phyloP scores from a whole-genome alignment of 2,797 vertebrate species.

The Mionectes olivaceus region DNA sequence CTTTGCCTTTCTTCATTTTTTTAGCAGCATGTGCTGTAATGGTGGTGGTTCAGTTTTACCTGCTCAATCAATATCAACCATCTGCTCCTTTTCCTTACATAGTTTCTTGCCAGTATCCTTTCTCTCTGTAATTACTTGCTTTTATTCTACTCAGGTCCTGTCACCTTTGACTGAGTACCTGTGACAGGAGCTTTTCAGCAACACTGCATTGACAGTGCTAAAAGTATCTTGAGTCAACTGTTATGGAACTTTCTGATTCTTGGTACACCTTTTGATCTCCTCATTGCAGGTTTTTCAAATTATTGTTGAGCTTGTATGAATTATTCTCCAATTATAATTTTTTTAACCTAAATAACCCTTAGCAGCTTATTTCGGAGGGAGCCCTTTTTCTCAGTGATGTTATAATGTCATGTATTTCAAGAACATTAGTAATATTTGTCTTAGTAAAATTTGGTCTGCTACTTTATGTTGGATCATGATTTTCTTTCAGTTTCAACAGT shows the following conservation, averaged over 20 bases:
- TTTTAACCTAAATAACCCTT: background rate
- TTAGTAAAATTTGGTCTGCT: background rate
- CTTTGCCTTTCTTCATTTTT: background rate
- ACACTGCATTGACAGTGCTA: background rate
- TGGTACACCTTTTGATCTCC: background rate
- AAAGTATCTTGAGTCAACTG: background rate
- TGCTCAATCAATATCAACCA: fast-evolving
- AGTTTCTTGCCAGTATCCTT: background rate
- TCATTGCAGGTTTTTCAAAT: background rate
- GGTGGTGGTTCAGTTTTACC: background rate
- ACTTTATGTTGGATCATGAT: background rate
- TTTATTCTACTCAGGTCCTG: background rate
- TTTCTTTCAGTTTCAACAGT: background rate
- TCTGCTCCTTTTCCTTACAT: background rate
- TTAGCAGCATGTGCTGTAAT: background rate
- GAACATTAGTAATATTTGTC: background rate
- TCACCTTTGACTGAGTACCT: background rate
- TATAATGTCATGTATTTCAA: background rate
- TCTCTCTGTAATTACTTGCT: background rate
- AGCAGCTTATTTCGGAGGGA: background rate
- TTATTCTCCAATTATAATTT: background rate
- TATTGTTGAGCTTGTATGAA: background rate
- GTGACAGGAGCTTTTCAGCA: background rate
- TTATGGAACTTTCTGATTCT: background rate
- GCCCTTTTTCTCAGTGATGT: background rate